Evolutionary conservation across 2,797 vertebrate species (phyloP).

Genomic region (Eurystomus glaucurus): DNA sequence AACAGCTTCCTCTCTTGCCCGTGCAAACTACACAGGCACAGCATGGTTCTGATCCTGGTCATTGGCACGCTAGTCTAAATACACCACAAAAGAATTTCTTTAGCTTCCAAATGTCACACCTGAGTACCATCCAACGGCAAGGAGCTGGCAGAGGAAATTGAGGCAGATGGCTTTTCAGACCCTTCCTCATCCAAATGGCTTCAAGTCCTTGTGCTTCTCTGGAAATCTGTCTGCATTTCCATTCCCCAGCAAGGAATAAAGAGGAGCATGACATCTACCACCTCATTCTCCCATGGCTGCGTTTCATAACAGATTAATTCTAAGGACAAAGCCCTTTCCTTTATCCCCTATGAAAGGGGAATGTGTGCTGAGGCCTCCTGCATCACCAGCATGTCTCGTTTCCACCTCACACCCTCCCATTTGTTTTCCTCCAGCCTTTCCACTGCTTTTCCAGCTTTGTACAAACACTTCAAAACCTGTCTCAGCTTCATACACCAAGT

Average conservation of each 20-base stretch:
- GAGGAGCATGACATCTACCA: not conserved
- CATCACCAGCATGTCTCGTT: not conserved
- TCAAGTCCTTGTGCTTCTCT: not conserved
- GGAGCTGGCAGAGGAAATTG: not conserved
- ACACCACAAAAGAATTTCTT: not conserved
- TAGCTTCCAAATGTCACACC: not conserved
- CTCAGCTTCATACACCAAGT: not conserved
- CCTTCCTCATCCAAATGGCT: not conserved
- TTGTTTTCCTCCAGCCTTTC: not conserved
- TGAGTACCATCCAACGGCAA: not conserved
- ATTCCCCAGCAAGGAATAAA: not conserved
- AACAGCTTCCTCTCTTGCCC: not conserved
- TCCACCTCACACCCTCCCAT: constrained; percentile 21
- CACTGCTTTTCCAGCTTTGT: not conserved
- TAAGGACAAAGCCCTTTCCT: not conserved
- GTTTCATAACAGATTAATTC: not conserved
- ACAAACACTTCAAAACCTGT: constrained; percentile 46
- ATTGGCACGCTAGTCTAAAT: fast-evolving
- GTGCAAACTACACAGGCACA: fast-evolving
- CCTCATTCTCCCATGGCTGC: not conserved
- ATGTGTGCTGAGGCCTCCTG: not conserved
- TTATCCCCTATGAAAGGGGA: not conserved
- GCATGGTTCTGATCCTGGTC: fast-evolving
- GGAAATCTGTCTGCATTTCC: not conserved
- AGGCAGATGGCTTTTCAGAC: constrained; percentile 21